phyloP scores from a whole-genome alignment of 2,888 invertebrate species.

The Apamea monoglypha region DNA sequence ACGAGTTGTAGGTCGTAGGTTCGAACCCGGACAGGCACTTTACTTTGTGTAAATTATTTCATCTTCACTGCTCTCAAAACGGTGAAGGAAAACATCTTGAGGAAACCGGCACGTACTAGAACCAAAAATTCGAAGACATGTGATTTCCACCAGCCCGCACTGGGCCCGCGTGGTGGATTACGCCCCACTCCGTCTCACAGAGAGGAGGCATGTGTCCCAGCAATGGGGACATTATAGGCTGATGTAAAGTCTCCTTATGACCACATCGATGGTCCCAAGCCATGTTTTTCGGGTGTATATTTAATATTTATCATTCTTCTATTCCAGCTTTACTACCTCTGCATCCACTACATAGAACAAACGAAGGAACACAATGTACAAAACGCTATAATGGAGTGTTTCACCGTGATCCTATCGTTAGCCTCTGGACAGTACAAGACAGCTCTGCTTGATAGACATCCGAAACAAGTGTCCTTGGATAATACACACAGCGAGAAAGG shows the following conservation, averaged over 20 bases:
- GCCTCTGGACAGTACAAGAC: slow-evolving; percentile 85
- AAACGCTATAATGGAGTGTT: slow-evolving; percentile 95
- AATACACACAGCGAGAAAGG: slow-evolving; percentile 80
- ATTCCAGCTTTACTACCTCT: slow-evolving; percentile 94
- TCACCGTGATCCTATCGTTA: slow-evolving; percentile 91
- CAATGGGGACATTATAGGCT: no score
- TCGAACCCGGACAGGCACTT: no score
- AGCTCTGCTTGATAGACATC: slow-evolving; percentile 88
- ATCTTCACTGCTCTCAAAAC: no score
- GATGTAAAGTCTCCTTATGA: not conserved
- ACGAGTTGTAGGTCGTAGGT: no score
- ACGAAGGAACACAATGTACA: slow-evolving; percentile 96
- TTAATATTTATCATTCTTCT: slow-evolving; percentile 1
- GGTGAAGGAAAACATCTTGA: no score
- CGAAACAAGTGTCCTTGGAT: slow-evolving; percentile 77
- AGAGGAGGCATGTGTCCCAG: no score
- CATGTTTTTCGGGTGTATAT: not conserved
- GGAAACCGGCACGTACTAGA: no score
- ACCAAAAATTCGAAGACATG: no score
- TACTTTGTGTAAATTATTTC: no score
- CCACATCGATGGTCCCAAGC: not conserved
- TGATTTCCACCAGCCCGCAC: no score
- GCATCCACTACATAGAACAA: slow-evolving; percentile 92
- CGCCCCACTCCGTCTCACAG: no score
- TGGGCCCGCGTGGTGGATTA: no score